Evolutionary conservation across 2,888 invertebrate species (phyloP), one percentile per base, ranked within the genome.

Genomic region (Hemaris fuciformis): DNA sequence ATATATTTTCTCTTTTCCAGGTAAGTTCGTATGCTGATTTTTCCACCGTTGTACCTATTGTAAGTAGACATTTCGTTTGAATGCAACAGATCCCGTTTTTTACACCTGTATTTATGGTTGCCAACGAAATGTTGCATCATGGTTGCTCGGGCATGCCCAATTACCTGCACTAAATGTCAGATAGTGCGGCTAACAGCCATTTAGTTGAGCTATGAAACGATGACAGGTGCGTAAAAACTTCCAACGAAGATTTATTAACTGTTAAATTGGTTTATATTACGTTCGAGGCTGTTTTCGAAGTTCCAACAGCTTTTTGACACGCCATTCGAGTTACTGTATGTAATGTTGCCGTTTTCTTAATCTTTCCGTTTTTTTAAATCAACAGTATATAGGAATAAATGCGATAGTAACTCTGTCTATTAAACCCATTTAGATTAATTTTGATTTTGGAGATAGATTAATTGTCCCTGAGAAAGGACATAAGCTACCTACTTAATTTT

Each of bases 1-100:
- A 20, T 45, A n/a, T 27, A n/a, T 56, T 61, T 60, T 62, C 61
- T 67, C 71, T 73, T 74, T 87, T 85, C 68, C 86, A 87, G 87
- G 87, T 87, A 86, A 87, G 87, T 87, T 83, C 78, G 81, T 81
- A 79, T 73, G 76, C 77, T 68, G 71, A 66, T 71, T 62, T 42
- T 63, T 46, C 45, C 7, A n/a, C 20, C 48, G 41, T 25, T 23
- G 48, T 48, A 60, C 48, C 38, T 48, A n/a, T 18, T n/a, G 42
- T 18, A 3, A n/a, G 42, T 1, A 42, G 2, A 18, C 42, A 42
- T 27, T 25, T 48, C 27, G 1, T n/a, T n/a, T 2, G 13, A 45
- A 20, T 18, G 34, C 34, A 45, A 45, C 15, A 2, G 41, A 41
- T 18, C 42, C 42, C 3, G 42, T 45, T 22, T 43, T 45, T 22